Evolutionary conservation across 2,888 invertebrate genomes (phyloP).

Genomic region (Zonitis immaculata): DNA sequence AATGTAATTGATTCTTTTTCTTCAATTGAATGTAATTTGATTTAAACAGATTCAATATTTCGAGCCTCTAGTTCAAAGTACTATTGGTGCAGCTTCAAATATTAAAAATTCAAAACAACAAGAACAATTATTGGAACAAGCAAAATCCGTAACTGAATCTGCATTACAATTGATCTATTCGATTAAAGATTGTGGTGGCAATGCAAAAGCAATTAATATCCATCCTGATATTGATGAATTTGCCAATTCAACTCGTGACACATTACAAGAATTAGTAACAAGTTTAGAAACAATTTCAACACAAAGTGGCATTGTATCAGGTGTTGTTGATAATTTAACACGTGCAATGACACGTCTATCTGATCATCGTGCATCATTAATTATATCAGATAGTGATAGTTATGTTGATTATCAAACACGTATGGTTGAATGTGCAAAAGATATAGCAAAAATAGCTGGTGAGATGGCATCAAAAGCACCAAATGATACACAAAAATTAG

Average conservation of each 20-base stretch:
- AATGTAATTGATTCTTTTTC: no score
- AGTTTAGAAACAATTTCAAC: conserved; percentile 79
- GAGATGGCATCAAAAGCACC: conserved; percentile 88
- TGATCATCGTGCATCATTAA: conserved; percentile 68
- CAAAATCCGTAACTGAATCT: conserved; percentile 93
- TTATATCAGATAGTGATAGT: conserved; percentile 64
- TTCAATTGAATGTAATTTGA: no score
- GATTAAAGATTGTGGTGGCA: conserved; percentile 87
- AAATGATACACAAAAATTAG: conserved; percentile 65
- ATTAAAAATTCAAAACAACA: conserved; percentile 85
- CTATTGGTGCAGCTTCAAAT: conserved; percentile 85
- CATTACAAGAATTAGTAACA: conserved; percentile 73
- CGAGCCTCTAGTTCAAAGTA: conserved; percentile 78
- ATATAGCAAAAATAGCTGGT: conserved; percentile 86
- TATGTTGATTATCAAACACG: conserved; percentile 97
- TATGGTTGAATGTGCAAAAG: conserved; percentile 93
- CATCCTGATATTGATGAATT: conserved; percentile 84
- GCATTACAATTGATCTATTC: conserved; percentile 78
- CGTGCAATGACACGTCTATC: conserved; percentile 79
- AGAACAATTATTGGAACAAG: conserved; percentile 80
- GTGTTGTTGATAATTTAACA: conserved; percentile 85
- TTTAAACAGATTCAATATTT: conserved; percentile 74
- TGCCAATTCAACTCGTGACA: conserved; percentile 69
- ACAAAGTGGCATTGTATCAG: conserved; percentile 84
- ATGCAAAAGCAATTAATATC: conserved; percentile 76